A percentile compares a stretch with the other conserved stretches of the same genome.
Conservation (phyloP, 2,888 invertebrate species). For the Julus scanicus region DNA sequence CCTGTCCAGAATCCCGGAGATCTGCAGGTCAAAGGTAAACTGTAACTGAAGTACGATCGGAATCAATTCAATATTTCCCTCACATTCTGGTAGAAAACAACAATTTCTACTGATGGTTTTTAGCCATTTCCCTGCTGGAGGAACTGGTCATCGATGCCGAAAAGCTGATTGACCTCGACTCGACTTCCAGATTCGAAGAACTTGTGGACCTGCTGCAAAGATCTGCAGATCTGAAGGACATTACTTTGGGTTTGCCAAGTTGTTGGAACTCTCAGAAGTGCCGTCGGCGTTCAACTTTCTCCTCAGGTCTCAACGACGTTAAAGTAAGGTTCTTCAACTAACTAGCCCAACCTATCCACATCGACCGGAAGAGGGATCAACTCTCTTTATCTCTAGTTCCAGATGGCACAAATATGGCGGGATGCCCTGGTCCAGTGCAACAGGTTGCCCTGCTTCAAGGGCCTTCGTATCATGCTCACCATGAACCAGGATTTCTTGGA, state of each 20-base stretch:
- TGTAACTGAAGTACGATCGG: background rate
- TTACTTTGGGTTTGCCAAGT: background rate
- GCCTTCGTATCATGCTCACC: background rate
- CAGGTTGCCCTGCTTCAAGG: background rate
- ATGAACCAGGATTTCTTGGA: background rate
- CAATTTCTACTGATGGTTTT: background rate
- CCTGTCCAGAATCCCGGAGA: background rate
- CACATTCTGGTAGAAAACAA: background rate
- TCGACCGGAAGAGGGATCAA: background rate
- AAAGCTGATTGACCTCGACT: background rate
- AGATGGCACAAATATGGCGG: background rate
- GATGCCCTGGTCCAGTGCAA: slow-evolving; percentile 50
- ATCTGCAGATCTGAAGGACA: slow-evolving; percentile 27
- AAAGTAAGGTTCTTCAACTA: background rate
- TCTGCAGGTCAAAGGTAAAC: background rate
- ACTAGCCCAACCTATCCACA: too few species aligned
- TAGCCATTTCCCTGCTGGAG: slow-evolving; percentile 14
- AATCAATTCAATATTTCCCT: background rate
- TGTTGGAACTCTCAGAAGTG: background rate
- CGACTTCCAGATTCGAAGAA: background rate
- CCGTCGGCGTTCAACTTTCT: background rate
- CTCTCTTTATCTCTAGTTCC: background rate
- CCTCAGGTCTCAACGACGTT: background rate
- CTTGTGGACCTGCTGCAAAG: background rate
- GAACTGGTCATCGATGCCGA: background rate